Base-by-base conservation (phyloP, 2,888 invertebrate genomes). In the Dicranocentrus wangi region DNA sequence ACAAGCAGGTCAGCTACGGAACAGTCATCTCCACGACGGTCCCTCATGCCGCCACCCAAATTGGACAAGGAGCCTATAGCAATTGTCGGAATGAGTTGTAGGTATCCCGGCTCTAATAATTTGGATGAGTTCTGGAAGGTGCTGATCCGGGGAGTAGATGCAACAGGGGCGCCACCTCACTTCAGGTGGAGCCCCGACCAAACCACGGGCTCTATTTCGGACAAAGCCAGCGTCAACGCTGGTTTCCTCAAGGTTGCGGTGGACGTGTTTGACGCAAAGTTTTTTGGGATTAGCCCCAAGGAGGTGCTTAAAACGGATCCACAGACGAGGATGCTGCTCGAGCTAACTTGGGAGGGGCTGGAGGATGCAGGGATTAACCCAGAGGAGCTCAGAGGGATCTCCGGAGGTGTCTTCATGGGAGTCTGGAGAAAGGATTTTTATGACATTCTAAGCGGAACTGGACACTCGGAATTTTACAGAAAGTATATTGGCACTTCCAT, bases 351-450 rank as follows among this genome's bases (percentile, higher is more conserved):
- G 70, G 70, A 71, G 28, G 60, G 53, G 21, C 25, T 71, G 17
- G 70, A 71, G 19, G 70, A 71, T 58, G 68, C 70, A 1, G 25
- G 21, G 1, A 47, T 72, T 43, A 51, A 72, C 27, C 72, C 72
- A 0, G 43, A 60, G 13, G 17, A 7, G 1, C 47, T 72, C 10
- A 5, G 39, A 15, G 72, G 72, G 5, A 28, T 19, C 10, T 15
- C 43, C 15, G 60, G 60, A 13, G 60, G 61, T 21, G 63, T 73
- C 1, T 73, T 73, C 25, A 51, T 73, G 51, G 73, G 73, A 19
- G 32, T 47, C 13, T 73, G 73, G 73, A 28, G 32, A 7, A 73
- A 73, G 27, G 73, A 73, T 32, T 73, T 63, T n/a, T n/a, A n/a
- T 2, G n/a, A 43, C 43, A 43, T 43, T n/a, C n/a, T 43, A n/a